These are phyloP conservation scores for Dermatophagoides farinae DNA, from an alignment of 1,140 invertebrate species.

Conservation along the genomic window DNA sequence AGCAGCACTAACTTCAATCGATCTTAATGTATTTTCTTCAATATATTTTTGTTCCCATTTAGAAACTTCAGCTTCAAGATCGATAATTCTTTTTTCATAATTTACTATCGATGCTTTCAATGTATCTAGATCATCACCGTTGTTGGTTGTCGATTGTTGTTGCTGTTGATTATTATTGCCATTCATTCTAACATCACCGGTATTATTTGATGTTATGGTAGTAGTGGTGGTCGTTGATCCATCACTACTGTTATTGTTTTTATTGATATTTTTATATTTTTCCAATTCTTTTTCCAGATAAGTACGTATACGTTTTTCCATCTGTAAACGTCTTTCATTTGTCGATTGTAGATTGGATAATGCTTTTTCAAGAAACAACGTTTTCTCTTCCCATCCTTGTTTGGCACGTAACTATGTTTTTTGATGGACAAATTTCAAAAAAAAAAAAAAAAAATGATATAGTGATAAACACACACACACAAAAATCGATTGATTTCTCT, in stretches of 20 bases:
- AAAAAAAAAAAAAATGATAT: neutral
- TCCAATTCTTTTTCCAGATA: slow-evolving; percentile 58
- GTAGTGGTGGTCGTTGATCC: too few species aligned
- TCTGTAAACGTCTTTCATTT: slow-evolving; percentile 59
- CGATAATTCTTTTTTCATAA: slow-evolving; percentile 56
- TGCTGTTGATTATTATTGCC: neutral
- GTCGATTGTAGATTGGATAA: slow-evolving; percentile 59
- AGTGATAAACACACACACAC: neutral
- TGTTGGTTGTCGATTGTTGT: neutral
- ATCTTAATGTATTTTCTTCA: slow-evolving; percentile 57
- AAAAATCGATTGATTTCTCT: neutral
- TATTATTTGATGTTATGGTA: too few species aligned
- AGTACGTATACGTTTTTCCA: slow-evolving; percentile 43
- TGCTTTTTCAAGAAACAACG: slow-evolving; percentile 57
- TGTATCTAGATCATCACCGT: slow-evolving; percentile 12
- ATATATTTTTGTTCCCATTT: slow-evolving; percentile 72
- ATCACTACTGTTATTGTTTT: neutral
- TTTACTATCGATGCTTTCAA: slow-evolving; percentile 34
- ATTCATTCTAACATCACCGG: neutral
- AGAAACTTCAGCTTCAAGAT: slow-evolving; percentile 53
- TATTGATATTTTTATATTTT: slow-evolving; percentile 22
- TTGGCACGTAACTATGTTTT: slow-evolving; percentile 47
- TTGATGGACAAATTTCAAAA: neutral
- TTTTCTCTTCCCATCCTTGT: slow-evolving; percentile 59
- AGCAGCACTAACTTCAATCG: slow-evolving; percentile 60